Evolutionary conservation across 2,888 invertebrate species (phyloP).

Genomic region (Andricus curvator): DNA sequence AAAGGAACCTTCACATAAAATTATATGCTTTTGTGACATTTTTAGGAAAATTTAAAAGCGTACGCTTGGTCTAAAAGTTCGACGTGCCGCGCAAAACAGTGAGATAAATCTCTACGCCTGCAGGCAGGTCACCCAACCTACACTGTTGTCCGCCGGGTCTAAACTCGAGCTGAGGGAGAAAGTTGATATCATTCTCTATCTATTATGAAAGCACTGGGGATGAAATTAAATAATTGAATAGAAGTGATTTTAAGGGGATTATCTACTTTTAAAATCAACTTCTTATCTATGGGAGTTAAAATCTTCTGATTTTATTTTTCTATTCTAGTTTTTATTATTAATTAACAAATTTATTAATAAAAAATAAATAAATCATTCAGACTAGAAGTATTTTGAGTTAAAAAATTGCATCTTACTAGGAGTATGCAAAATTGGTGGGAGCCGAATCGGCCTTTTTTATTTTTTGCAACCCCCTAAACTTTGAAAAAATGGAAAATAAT

Average conservation of each 20-base stretch:
- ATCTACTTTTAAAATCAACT: neutral
- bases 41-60: no score
- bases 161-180: constrained; percentile 28
- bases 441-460: no score
- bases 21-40: no score
- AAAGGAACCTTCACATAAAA: no score
- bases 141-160: constrained; percentile 52
- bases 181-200: neutral
- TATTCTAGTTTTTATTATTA: no score
- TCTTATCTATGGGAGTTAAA: neutral
- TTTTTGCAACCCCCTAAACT: no score
- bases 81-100: constrained; percentile 38
- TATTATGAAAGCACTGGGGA: neutral
- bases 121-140: constrained; percentile 53
- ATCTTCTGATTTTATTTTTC: neutral
- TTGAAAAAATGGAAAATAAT: no score
- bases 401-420: no score
- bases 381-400: no score
- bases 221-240: neutral
- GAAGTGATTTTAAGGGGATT: neutral
- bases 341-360: no score
- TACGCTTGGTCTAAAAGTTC: constrained; percentile 3
- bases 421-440: no score
- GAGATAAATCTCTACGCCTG: constrained; percentile 54
- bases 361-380: no score